Conservation (phyloP, 1,140 invertebrate genomes). For the Homalodisca vitripennis region DNA sequence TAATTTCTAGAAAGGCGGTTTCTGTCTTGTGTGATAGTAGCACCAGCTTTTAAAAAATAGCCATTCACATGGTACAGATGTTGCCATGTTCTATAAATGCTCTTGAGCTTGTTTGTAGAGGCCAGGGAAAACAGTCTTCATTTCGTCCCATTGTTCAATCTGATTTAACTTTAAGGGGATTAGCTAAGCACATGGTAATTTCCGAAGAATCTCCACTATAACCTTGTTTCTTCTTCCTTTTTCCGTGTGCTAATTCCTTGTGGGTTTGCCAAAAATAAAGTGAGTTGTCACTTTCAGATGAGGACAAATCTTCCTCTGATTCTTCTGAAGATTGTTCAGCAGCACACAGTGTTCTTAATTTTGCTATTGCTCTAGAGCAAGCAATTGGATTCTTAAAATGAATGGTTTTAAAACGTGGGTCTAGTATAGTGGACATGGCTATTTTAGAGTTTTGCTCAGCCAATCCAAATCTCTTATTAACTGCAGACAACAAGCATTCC, state of each 20-base stretch:
- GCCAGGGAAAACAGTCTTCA: conserved; percentile 44
- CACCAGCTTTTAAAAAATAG: conserved; percentile 47
- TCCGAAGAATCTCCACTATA: background rate
- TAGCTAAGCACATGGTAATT: conserved; percentile 16
- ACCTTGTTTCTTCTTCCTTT: conserved; percentile 7
- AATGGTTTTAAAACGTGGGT: conserved; percentile 45
- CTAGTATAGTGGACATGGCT: conserved; percentile 46
- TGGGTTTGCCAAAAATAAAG: conserved; percentile 34
- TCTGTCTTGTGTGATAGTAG: conserved; percentile 25
- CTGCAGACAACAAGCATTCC: conserved; percentile 38
- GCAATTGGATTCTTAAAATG: conserved; percentile 37
- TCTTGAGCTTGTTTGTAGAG: conserved; percentile 44
- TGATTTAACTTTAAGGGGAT: conserved; percentile 40
- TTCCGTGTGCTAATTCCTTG: conserved; percentile 29
- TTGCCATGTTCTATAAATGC: conserved; percentile 45
- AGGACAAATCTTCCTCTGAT: background rate
- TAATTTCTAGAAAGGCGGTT: conserved; percentile 30
- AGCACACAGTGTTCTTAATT: conserved; percentile 16
- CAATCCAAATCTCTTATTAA: conserved; percentile 43
- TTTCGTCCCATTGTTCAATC: conserved; percentile 45
- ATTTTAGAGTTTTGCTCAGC: conserved; percentile 44
- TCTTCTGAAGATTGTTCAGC: conserved; percentile 11
- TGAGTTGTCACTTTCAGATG: background rate
- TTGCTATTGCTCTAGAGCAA: conserved; percentile 22
- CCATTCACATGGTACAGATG: conserved; percentile 48